Percentiles rank a stretch among this genome's conserved stretches.
These are phyloP conservation scores for Drosophila lacertosa DNA, from an alignment of 1,140 invertebrate species.

Conservation along the genomic window DNA sequence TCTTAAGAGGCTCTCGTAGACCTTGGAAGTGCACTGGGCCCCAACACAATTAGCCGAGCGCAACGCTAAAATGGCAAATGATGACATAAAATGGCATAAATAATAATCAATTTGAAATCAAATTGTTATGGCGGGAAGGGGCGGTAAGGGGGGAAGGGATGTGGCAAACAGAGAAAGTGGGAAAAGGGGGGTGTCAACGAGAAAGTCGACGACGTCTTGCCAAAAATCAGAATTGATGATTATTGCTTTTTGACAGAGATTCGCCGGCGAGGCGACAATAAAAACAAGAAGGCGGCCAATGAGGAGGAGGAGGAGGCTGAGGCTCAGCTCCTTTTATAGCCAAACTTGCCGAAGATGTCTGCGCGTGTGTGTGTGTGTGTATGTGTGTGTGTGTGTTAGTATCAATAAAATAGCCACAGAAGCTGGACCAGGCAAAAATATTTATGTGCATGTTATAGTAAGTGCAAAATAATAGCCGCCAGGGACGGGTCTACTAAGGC, in stretches of 20 bases:
- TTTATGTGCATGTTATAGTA: constrained; percentile 83
- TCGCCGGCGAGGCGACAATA: constrained; percentile 71
- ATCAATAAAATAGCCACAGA: constrained; percentile 83
- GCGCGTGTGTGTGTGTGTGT: constrained; percentile 30
- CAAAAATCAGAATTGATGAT: constrained; percentile 84
- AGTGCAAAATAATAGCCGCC: constrained; percentile 83
- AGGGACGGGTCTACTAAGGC: constrained; percentile 26
- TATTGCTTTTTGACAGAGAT: constrained; percentile 84
- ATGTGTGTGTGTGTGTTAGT: constrained; percentile 61
- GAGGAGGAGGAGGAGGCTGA: constrained; percentile 7
- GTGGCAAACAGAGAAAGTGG: background rate
- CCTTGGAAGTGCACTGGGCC: background rate
- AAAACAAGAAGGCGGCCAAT: constrained; percentile 51
- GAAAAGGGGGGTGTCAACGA: constrained; percentile 10
- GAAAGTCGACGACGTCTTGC: constrained; percentile 30
- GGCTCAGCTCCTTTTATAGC: constrained; percentile 58
- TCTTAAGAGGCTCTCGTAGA: background rate
- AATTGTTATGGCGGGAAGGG: constrained; percentile 40
- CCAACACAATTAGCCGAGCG: constrained; percentile 48
- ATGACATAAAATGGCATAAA: constrained; percentile 68
- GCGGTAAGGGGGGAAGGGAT: background rate
- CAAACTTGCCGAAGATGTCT: constrained; percentile 26
- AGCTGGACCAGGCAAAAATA: constrained; percentile 65
- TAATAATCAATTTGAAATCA: constrained; percentile 83
- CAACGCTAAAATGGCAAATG: constrained; percentile 17